Percentiles rank a stretch among this genome's conserved stretches.
Conservation (phyloP, 2,888 invertebrate genomes). For the Augochlorella aurata region DNA sequence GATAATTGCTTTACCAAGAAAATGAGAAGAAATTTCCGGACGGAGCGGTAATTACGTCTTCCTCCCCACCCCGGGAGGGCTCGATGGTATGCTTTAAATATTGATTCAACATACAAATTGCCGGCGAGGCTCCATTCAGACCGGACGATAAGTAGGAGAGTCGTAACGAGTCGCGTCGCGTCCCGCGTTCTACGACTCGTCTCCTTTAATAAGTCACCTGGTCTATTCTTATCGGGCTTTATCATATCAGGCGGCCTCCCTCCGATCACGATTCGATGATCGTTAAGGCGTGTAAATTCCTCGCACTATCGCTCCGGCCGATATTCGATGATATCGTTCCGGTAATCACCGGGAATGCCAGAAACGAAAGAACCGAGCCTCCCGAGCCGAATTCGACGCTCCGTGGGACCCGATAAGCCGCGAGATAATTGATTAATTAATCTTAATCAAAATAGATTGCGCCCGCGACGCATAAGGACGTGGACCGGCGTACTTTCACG, state of each 20-base stretch:
- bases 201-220: neutral
- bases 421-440: slow-evolving; percentile 51
- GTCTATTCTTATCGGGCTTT: neutral
- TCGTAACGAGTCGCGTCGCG: neutral
- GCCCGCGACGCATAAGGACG: slow-evolving; percentile 33
- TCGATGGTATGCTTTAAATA: neutral
- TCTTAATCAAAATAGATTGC: slow-evolving; percentile 59
- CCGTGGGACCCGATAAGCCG: slow-evolving; percentile 14
- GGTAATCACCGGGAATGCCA: neutral
- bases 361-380: neutral
- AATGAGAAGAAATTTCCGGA: neutral
- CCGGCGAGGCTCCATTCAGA: neutral
- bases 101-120: neutral
- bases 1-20: neutral
- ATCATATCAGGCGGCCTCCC: neutral
- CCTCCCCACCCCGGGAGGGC: neutral
- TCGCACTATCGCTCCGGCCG: neutral
- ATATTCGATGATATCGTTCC: neutral
- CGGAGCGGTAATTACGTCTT: neutral
- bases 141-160: neutral
- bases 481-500: slow-evolving; percentile 43
- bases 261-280: slow-evolving; percentile 18
- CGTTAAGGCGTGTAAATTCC: neutral
- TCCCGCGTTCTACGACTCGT: neutral
- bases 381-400: neutral